phyloP scores from a whole-genome alignment of 2,888 invertebrate genomes.

The Cryptus armator region DNA sequence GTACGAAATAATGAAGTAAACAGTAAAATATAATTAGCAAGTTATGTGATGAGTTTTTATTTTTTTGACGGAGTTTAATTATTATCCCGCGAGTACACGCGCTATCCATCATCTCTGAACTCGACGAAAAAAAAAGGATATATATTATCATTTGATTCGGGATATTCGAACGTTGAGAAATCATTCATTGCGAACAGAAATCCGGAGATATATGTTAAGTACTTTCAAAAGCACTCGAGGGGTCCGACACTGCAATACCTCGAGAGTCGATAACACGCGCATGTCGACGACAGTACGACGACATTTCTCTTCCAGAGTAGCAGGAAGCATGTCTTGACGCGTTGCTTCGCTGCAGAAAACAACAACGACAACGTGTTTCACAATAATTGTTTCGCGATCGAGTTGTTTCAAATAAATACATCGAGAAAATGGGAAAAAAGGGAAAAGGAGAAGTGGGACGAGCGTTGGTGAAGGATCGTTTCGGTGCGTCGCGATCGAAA shows the following conservation, averaged over 20 bases:
- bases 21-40: slow-evolving; percentile 46
- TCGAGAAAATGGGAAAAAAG: slow-evolving; percentile 90
- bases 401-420: not conserved
- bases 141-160: too few species aligned
- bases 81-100: not conserved
- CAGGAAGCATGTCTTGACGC: not conserved
- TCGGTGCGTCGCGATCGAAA: slow-evolving; percentile 88
- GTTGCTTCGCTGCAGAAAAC: not conserved
- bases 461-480: slow-evolving; percentile 91
- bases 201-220: too few species aligned
- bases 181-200: too few species aligned
- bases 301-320: not conserved
- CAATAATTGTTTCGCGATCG: not conserved
- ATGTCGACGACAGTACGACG: not conserved
- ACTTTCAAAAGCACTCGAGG: not conserved
- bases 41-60: not conserved
- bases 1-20: slow-evolving; percentile 64
- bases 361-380: slow-evolving; percentile 15
- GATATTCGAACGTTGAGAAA: too few species aligned
- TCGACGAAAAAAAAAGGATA: not conserved
- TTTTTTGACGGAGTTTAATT: not conserved
- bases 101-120: too few species aligned
- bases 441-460: slow-evolving; percentile 87
- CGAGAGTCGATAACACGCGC: not conserved
- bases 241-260: not conserved